Percentiles rank a stretch among this genome's conserved stretches.
Conservation (phyloP, 92 coral and sea anemone genomes). For the Virgularia gustaviana region DNA sequence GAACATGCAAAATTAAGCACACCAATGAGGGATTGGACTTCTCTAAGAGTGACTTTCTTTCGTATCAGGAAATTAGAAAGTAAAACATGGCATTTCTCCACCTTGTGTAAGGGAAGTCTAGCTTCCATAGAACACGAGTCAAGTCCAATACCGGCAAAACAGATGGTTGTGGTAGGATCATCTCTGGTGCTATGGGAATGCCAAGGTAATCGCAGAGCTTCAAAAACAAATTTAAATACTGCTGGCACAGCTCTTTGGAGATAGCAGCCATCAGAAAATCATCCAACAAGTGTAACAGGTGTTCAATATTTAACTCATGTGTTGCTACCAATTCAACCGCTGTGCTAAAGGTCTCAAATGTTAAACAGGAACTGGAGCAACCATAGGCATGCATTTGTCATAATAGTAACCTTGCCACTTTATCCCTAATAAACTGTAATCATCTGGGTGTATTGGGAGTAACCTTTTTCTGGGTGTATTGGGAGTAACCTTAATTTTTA, state of each 20-base stretch:
- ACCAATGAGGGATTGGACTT: too few relatives aligned
- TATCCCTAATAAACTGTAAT: conserved; percentile 53
- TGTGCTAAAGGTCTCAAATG: conserved; percentile 59
- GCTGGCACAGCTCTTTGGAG: conserved; percentile 21
- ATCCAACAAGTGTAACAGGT: too few relatives aligned
- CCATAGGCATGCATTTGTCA: conserved; percentile 67
- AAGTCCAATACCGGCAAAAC: too few relatives aligned
- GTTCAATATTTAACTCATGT: too few relatives aligned
- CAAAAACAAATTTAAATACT: conserved; percentile 15
- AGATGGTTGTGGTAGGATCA: conserved; percentile 50
- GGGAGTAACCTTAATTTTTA: conserved; percentile 57
- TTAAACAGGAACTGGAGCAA: conserved; percentile 58
- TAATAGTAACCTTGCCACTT: conserved; percentile 49
- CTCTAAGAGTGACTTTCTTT: too few relatives aligned
- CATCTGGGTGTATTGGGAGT: conserved; percentile 54
- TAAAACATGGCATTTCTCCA: conserved; percentile 25
- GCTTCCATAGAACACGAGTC: conserved; percentile 38
- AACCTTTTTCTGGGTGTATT: too few relatives aligned
- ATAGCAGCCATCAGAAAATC: conserved; percentile 53
- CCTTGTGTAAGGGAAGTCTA: conserved; percentile 40
- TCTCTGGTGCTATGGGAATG: conserved; percentile 8
- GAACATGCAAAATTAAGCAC: too few relatives aligned
- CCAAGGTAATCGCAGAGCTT: conserved; percentile 31
- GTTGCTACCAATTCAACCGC: too few relatives aligned
- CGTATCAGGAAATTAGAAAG: conserved; percentile 7